Base-by-base conservation (phyloP, 2,888 invertebrate genomes). In the Bellardia pandia region DNA sequence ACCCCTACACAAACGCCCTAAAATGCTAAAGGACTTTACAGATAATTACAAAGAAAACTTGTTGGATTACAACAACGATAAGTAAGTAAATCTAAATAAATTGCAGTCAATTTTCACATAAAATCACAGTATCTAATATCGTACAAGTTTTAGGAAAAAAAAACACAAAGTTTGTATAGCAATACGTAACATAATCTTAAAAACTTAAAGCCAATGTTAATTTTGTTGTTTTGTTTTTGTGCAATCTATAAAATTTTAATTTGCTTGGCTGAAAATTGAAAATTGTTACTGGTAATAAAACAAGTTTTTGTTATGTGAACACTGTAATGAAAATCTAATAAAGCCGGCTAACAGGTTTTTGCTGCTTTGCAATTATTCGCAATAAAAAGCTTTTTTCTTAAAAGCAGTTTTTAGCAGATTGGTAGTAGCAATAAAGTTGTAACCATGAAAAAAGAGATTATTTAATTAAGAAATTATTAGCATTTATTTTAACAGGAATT, bases 21-120 rank as follows among this genome's bases (percentile, higher is more conserved):
- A 56, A 23, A 87, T 87, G 87, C 30, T 81, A 51, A 87, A 87
- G 56, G 77, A 78, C 30, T 75, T 85, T 56, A 71, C 78, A 71
- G 78, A 87, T 75, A 85, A 78, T 66, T 85, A 85, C 62, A 77
- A 75, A 78, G 69, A 81, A 78, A 85, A 87, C 30, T 60, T 86
- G 62, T 77, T 87, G 45, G 74, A 62, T 11, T 85, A 45, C 48
- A 42, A 64, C 33, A 75, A 58, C 2, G 81, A 81, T 11, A 58
- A 85, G 87, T 87, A 78, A 87, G 87, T 87, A 58, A 40, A 66
- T 42, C 45, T 9, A 60, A 48, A 3, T 16, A n/a, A 7, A 30
- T 37, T 33, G 37, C 6, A 51, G 68, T 48, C 11, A 68, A 58
- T 79, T 77, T 48, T 48, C 11, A 85, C 82, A 82, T 74, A 78